Evolutionary conservation across 1,140 invertebrate species (phyloP).

Genomic region (Mamestra configurata): DNA sequence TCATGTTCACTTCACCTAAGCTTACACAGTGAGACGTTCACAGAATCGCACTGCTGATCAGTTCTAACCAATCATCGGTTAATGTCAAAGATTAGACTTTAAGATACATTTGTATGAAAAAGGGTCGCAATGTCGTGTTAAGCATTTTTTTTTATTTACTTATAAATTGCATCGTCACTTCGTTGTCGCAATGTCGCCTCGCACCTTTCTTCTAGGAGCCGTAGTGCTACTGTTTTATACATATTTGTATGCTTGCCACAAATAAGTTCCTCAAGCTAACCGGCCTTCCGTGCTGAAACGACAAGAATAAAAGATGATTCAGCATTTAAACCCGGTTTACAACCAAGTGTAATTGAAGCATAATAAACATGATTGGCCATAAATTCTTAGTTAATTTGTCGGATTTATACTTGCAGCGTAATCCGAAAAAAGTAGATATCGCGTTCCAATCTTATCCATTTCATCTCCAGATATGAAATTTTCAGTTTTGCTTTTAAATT

Average conservation of each 20-base stretch:
- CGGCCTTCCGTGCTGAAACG: neutral
- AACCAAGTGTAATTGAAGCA: constrained; percentile 26
- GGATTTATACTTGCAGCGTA: neutral
- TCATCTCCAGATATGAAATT: neutral
- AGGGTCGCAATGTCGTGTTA: too few species aligned
- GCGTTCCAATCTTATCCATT: neutral
- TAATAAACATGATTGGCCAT: constrained; percentile 27
- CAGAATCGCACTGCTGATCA: too few species aligned
- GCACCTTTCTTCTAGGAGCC: too few species aligned
- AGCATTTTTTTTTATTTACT: too few species aligned
- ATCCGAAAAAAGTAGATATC: neutral
- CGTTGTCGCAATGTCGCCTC: neutral
- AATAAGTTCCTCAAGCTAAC: neutral
- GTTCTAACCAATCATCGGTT: neutral
- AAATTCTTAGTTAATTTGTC: neutral
- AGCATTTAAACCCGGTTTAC: constrained; percentile 21
- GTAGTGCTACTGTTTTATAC: too few species aligned
- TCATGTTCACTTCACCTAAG: too few species aligned
- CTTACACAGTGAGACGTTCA: too few species aligned
- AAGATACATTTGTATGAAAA: too few species aligned
- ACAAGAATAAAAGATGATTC: neutral
- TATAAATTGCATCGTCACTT: too few species aligned
- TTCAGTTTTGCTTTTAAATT: neutral
- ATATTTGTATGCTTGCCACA: too few species aligned
- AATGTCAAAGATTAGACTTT: too few species aligned